Evolutionary conservation across 2,797 vertebrate species (phyloP).

Genomic region (Chelmon rostratus): DNA sequence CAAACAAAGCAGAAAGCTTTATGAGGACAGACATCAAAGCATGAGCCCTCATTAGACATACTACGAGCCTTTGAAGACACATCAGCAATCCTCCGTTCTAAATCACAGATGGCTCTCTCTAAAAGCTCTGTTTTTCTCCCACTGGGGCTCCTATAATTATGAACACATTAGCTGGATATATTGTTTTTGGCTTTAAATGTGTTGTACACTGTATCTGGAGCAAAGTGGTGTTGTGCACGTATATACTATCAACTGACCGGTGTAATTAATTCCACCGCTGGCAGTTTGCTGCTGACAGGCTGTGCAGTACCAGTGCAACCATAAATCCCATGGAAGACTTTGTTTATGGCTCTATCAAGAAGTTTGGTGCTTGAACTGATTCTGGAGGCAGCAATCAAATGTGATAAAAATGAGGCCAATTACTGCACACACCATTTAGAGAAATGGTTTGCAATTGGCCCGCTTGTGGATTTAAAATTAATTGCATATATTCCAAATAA

Average conservation of each 20-base stretch:
- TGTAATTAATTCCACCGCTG: constrained; percentile 49
- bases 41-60: constrained; percentile 69
- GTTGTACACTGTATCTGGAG: constrained; percentile 3
- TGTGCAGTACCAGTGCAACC: constrained; percentile 1
- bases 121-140: constrained; percentile 50
- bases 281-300: constrained; percentile 32
- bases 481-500: no score
- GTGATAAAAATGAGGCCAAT: constrained; percentile 38
- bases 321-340: constrained; percentile 51
- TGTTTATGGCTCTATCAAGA: constrained; percentile 58
- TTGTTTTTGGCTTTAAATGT: constrained; percentile 56
- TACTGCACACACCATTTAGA: constrained; percentile 12
- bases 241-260: constrained; percentile 19
- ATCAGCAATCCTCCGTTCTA: constrained; percentile 56
- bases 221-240: constrained; percentile 18
- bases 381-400: constrained; percentile 30
- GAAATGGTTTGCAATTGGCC: constrained; percentile 21
- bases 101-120: constrained; percentile 68
- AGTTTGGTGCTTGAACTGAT: constrained; percentile 13
- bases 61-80: constrained; percentile 70
- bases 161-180: constrained; percentile 57
- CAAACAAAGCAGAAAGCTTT: constrained; percentile 65
- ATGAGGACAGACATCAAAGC: constrained; percentile 77
- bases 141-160: constrained; percentile 52
- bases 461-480: constrained; percentile 19